These are phyloP conservation scores for Ischnus inquisitorius DNA, from an alignment of 2,888 invertebrate species.

Conservation along the genomic window DNA sequence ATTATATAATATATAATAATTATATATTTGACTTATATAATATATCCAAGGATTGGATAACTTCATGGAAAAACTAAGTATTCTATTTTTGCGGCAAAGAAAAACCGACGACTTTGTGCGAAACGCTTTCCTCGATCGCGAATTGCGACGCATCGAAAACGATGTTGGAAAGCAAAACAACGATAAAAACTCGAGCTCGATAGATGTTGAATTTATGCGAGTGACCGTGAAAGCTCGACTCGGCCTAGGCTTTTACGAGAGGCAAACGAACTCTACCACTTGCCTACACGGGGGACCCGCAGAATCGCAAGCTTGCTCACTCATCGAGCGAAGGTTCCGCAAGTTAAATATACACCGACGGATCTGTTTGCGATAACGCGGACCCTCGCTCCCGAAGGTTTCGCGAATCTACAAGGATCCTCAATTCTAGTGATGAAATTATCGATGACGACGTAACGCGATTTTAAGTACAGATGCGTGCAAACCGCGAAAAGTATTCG, in stretches of 20 bases:
- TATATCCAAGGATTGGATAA: too few species aligned
- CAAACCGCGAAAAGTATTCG: constrained; percentile 1
- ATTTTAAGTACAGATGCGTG: constrained; percentile 36
- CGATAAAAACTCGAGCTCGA: too few species aligned
- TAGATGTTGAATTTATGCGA: too few species aligned
- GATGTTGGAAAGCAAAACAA: too few species aligned
- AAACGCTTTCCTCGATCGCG: constrained; percentile 28
- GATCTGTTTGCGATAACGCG: not conserved
- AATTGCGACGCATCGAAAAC: not conserved
- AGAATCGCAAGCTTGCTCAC: not conserved
- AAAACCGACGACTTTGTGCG: constrained; percentile 37
- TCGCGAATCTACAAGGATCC: not conserved
- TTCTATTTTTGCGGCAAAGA: too few species aligned
- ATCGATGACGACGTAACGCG: constrained; percentile 29
- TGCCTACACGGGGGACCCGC: not conserved
- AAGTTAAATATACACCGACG: constrained; percentile 14
- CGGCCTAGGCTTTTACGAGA: not conserved
- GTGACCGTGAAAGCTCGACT: too few species aligned
- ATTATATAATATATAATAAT: too few species aligned
- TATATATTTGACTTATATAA: too few species aligned
- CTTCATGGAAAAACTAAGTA: too few species aligned
- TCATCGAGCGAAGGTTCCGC: not conserved
- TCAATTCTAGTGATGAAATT: constrained; percentile 14
- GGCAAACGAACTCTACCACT: constrained; percentile 14
- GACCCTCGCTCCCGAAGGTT: not conserved